Conservation (phyloP, 1,140 invertebrate genomes). For the Aphelinus certus region DNA sequence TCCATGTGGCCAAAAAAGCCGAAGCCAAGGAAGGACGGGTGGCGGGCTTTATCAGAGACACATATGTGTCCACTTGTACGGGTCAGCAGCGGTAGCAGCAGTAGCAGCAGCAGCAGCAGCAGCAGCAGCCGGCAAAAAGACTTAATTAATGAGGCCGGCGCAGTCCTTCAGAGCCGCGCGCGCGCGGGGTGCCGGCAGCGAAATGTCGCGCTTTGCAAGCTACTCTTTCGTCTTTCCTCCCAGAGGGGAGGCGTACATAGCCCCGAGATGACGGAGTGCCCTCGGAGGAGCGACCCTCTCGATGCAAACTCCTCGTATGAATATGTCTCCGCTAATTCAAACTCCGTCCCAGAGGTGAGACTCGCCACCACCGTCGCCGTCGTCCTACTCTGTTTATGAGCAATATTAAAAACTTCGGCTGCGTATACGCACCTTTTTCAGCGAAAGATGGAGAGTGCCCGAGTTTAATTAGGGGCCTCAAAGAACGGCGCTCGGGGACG, state of each 20-base stretch:
- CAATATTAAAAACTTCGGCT: constrained; percentile 64
- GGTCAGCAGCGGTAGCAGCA: too few relatives aligned
- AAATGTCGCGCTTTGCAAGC: constrained; percentile 27
- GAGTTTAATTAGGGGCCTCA: constrained; percentile 35
- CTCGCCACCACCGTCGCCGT: constrained; percentile 39
- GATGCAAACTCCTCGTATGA: constrained; percentile 68
- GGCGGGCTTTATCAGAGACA: too few relatives aligned
- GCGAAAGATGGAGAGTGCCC: not conserved
- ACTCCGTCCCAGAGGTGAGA: constrained; percentile 64
- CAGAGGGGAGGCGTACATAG: constrained; percentile 28
- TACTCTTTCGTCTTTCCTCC: constrained; percentile 53
- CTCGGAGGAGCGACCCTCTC: constrained; percentile 66
- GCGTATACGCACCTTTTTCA: not conserved
- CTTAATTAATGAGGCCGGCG: constrained; percentile 63
- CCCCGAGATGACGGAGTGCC: constrained; percentile 65
- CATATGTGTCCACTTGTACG: too few relatives aligned
- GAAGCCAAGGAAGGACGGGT: too few relatives aligned
- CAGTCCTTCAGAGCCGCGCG: not conserved
- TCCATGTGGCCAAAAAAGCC: too few relatives aligned
- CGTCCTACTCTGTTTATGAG: constrained; percentile 56
- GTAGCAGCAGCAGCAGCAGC: too few relatives aligned
- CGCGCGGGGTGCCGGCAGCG: not conserved
- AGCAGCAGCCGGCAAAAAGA: constrained; percentile 60
- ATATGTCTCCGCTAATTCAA: constrained; percentile 68
- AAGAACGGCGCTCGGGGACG: constrained; percentile 22